Evolutionary conservation across 2,113 vertebrate species (phyloP).

Genomic region (Cariama cristata): DNA sequence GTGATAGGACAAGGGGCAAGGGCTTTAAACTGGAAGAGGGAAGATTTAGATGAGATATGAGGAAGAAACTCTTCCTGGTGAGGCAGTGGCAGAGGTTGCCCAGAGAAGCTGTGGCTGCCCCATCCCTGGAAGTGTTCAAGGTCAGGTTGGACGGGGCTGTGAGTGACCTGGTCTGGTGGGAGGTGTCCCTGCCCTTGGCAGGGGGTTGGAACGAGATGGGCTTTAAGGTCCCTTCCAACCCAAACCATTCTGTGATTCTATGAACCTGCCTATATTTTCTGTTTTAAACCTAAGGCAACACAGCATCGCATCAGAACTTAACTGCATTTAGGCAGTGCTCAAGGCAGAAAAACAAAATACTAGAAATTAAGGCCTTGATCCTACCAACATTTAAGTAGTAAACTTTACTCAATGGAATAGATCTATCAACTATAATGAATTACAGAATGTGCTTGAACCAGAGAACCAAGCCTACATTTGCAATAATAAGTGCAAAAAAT

Average conservation of each 20-base stretch:
- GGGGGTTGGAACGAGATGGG: background rate
- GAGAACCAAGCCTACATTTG: background rate
- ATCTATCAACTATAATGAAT: background rate
- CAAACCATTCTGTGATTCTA: background rate
- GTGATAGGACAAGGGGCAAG: background rate
- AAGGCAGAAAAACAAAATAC: background rate
- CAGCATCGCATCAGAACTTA: background rate
- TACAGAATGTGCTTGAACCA: background rate
- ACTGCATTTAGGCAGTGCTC: background rate
- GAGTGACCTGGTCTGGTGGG: rapidly evolving
- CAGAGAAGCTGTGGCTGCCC: too few relatives aligned
- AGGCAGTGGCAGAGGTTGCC: too few relatives aligned
- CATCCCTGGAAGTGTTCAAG: background rate
- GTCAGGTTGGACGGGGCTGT: background rate
- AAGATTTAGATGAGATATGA: too few relatives aligned
- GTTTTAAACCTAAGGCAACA: background rate
- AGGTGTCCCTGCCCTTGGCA: background rate
- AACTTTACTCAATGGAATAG: background rate
- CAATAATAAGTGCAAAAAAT: background rate
- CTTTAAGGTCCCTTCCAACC: too few relatives aligned
- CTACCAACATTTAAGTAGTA: background rate
- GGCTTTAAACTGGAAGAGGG: background rate
- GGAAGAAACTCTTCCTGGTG: too few relatives aligned
- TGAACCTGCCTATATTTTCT: background rate
- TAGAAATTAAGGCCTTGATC: background rate